A percentile compares a stretch with the other conserved stretches of the same genome.
Conservation (phyloP, 2,113 vertebrate species). For the Semnornis frantzii region DNA sequence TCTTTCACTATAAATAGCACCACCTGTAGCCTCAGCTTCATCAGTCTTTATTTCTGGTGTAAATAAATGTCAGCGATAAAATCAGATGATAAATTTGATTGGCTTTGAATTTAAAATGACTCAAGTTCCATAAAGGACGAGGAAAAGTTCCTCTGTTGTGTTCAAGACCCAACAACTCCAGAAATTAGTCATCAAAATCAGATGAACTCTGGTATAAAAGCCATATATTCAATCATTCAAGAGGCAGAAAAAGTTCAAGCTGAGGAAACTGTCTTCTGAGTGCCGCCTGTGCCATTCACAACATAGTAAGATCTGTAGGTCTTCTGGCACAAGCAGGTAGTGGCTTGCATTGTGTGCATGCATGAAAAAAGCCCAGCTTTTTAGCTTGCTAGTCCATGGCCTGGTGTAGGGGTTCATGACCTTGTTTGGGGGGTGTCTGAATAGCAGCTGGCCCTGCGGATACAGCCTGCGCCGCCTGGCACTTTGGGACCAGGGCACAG, state of each 20-base stretch:
- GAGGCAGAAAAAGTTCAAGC: background rate
- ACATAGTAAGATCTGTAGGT: background rate
- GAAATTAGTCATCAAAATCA: background rate
- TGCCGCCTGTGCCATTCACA: background rate
- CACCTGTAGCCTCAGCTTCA: conserved; percentile 35
- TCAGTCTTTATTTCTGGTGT: conserved; percentile 41
- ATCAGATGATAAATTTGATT: background rate
- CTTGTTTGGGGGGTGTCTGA: background rate
- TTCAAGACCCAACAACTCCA: background rate
- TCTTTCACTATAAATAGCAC: conserved; percentile 40
- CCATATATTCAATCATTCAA: background rate
- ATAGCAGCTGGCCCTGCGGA: background rate
- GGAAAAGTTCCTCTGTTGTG: background rate
- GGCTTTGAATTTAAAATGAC: background rate
- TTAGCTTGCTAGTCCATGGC: background rate
- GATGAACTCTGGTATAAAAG: background rate
- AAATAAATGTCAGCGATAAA: conserved; percentile 15
- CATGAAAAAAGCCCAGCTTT: background rate
- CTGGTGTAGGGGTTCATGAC: background rate
- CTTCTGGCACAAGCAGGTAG: background rate
- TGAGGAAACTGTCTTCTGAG: background rate
- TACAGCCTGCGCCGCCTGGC: background rate
- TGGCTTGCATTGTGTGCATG: background rate
- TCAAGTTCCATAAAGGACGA: background rate
- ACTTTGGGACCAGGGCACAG: accelerated